Evolutionary conservation across 2,888 invertebrate genomes (phyloP), one percentile per base, ranked within the genome.

Genomic region (Emmelina monodactyla): DNA sequence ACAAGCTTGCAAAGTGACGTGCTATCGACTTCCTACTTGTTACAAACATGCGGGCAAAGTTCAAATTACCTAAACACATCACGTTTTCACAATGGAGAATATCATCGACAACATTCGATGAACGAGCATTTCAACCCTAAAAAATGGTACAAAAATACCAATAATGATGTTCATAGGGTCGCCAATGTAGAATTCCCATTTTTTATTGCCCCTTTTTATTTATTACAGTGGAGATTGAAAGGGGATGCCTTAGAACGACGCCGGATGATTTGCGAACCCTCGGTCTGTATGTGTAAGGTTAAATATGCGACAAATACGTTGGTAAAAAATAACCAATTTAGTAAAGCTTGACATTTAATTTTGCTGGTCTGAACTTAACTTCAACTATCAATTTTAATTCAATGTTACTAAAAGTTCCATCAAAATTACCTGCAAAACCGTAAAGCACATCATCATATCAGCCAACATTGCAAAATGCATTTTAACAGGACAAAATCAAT

Each of bases 211-310:
- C 68, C 73, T 73, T 71, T 69, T 73, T 78, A 76, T 78, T 78
- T 79, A 79, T 78, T 75, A 60, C 66, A 56, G 52, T 47, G 70
- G 60, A 75, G 78, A 79, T 78, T 78, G 78, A 76, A 78, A 73
- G 78, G 78, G 78, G 78, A 66, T 62, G 51, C 50, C 53, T 50
- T 52, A 51, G 53, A 61, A n/a, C n/a, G 60, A 59, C 56, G 57
- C 47, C 54, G 62, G 61, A 69, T 65, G 64, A 70, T 65, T 66
- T 19, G 19, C 25, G 25, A 25, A 11, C 25, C 25, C 4, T 25
- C 25, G 11, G n/a, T n/a, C 19, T 19, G 19, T 19, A n/a, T n/a
- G n/a, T n/a, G n/a, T n/a, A n/a, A n/a, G n/a, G n/a, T n/a, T n/a
- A n/a, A n/a, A n/a, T n/a, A n/a, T n/a, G n/a, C n/a, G n/a, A n/a